Conservation (phyloP, 2,797 vertebrate species). For the Enteromius mattozi region DNA sequence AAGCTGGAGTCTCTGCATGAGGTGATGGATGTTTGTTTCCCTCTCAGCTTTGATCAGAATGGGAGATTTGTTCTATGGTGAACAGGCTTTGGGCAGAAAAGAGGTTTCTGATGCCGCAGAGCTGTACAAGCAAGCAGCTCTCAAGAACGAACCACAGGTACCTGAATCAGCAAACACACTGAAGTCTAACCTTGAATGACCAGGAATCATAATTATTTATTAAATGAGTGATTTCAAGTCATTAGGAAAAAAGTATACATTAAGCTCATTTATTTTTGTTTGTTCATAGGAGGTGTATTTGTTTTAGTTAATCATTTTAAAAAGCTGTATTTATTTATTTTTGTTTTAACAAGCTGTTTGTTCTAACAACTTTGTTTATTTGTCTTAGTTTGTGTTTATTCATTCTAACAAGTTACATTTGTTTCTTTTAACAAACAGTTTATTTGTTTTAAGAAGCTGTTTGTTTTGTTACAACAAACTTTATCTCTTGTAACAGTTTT, state of each 20-base stretch:
- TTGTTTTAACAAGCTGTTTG: background rate
- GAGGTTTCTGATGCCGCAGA: conserved; percentile 73
- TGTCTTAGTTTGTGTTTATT: background rate
- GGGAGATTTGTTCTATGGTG: conserved; percentile 81
- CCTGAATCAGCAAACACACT: background rate
- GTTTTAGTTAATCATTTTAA: background rate
- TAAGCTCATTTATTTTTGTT: background rate
- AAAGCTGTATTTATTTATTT: background rate
- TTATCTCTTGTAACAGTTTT: background rate
- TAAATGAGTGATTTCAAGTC: background rate
- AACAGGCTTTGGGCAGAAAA: conserved; percentile 58
- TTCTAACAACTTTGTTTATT: background rate
- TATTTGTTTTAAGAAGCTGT: background rate
- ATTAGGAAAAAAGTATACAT: background rate
- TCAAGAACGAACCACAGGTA: conserved; percentile 80
- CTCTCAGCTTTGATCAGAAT: conserved; percentile 78
- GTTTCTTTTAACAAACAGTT: background rate
- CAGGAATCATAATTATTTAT: background rate
- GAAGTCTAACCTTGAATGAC: background rate
- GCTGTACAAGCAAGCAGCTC: conserved; percentile 81
- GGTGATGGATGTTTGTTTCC: conserved; percentile 25
- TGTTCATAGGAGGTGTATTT: background rate
- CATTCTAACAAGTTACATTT: background rate
- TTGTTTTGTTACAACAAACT: background rate
- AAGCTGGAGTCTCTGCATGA: background rate